Percentiles rank a stretch among this genome's conserved stretches.
phyloP scores from a whole-genome alignment of 2,888 invertebrate genomes.

The Lottia scabra region DNA sequence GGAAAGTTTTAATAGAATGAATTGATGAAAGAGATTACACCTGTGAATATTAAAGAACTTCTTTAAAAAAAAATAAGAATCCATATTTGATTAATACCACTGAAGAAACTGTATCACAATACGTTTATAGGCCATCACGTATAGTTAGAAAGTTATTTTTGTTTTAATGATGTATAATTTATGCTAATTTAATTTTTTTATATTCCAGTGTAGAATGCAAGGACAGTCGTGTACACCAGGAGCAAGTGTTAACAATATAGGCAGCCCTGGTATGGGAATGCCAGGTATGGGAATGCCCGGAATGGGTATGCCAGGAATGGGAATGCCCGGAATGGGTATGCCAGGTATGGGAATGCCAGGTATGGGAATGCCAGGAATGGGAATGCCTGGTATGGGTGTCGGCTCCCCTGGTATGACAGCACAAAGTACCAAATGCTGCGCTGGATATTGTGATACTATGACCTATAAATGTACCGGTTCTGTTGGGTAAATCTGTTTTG shows the following conservation, averaged over 20 bases:
- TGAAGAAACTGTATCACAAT: too few species aligned
- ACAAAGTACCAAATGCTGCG: neutral
- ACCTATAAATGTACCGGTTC: neutral
- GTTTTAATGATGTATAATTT: too few species aligned
- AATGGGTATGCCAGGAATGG: neutral
- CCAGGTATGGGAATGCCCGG: neutral
- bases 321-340: neutral
- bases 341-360: neutral
- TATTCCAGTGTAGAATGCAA: neutral
- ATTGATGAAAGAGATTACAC: too few species aligned
- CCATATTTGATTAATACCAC: too few species aligned
- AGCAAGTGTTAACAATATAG: neutral
- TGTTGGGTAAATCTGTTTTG: too few species aligned
- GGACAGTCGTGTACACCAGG: neutral
- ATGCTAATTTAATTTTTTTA: neutral
- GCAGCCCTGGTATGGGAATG: neutral
- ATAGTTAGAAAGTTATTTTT: too few species aligned
- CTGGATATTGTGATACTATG: neutral
- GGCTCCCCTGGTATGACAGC: neutral
- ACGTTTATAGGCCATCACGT: too few species aligned
- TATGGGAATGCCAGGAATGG: neutral
- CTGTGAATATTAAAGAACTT: too few species aligned
- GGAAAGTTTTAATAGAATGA: too few species aligned
- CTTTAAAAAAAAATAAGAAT: too few species aligned
- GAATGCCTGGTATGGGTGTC: neutral